Conservation (phyloP, 2,888 invertebrate species). For the Linhomoeus sp. region DNA sequence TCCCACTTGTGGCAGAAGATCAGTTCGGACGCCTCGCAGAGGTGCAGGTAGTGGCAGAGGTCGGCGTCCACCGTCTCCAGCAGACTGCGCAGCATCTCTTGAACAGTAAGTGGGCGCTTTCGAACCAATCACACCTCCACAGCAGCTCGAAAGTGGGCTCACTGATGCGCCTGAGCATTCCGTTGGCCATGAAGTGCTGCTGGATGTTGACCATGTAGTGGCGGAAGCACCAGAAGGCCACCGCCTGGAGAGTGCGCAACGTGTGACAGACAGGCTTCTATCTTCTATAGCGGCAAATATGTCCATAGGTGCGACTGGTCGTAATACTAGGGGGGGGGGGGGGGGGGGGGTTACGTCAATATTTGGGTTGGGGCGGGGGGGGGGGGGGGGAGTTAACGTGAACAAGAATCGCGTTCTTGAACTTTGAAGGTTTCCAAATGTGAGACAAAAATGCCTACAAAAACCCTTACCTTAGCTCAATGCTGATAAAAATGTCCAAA, state of each 20-base stretch:
- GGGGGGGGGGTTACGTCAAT: too few relatives aligned
- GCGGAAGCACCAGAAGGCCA: conserved; percentile 30
- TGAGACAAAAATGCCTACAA: too few relatives aligned
- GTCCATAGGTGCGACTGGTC: too few relatives aligned
- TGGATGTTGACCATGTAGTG: conserved; percentile 26
- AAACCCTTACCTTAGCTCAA: too few relatives aligned
- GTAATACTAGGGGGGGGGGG: too few relatives aligned
- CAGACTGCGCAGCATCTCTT: conserved; percentile 22
- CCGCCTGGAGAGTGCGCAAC: conserved; percentile 20
- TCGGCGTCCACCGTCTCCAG: conserved; percentile 24
- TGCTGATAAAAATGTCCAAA: too few relatives aligned
- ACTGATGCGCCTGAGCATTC: conserved; percentile 29
- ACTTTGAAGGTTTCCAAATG: too few relatives aligned
- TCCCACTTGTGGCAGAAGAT: conserved; percentile 29
- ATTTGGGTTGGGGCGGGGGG: too few relatives aligned
- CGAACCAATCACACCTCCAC: background rate
- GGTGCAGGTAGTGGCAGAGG: conserved; percentile 19
- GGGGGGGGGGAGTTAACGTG: too few relatives aligned
- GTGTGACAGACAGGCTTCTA: too few relatives aligned
- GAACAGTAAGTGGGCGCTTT: background rate
- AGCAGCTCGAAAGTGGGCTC: background rate
- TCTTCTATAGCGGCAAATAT: too few relatives aligned
- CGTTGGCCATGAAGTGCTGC: conserved; percentile 26
- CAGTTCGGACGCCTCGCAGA: conserved; percentile 22
- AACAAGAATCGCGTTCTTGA: too few relatives aligned